Base-by-base conservation (phyloP, 2,888 invertebrate species). In the Cataglyphis albicans region DNA sequence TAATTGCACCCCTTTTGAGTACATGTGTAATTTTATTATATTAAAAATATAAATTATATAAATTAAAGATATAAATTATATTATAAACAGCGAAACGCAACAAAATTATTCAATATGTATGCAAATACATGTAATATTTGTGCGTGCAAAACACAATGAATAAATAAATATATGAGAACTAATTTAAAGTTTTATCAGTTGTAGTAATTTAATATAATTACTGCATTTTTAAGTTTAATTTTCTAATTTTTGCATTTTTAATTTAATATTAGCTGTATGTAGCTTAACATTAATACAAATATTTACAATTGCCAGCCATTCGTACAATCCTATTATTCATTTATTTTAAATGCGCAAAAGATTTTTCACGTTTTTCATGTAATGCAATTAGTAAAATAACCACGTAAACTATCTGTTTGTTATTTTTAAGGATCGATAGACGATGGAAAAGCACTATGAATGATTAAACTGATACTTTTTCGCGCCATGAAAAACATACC, bases 241-340 rank as follows among this genome's bases (percentile, higher is more conserved):
- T 63, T 6, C 35, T n/a, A 15, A 52, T 52, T 52, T 52, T 10
- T 74, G 32, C 10, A 4, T 74, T 44, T 1, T 6, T 35, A 6
- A n/a, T 4, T 61, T 73, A 41, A 41, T 9, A 44, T 73, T 61
- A 73, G 6, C 38, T 38, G 38, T 72, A 5, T 5, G 48, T 38
- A 6, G n/a, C 12, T 35, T 15, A 63, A 15, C 2, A 35, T 74
- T 74, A 44, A 63, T 3, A 44, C 29, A 74, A 74, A 63, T 48
- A 35, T 74, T 48, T 74, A 48, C 5, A 64, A 74, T 48, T 64
- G 15, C 15, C 15, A 3, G 9, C 6, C 25, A 59, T 59, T 12
- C 9, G 32, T n/a, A 59, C 32, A 29, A 44, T 29, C 7, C 59
- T 29, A 2, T 59, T 32, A 61, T 38, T 21, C 18, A 44, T 7